Evolutionary conservation across 2,888 invertebrate species (phyloP), one percentile per base, ranked within the genome.

Genomic region (Saturnia pavonia): DNA sequence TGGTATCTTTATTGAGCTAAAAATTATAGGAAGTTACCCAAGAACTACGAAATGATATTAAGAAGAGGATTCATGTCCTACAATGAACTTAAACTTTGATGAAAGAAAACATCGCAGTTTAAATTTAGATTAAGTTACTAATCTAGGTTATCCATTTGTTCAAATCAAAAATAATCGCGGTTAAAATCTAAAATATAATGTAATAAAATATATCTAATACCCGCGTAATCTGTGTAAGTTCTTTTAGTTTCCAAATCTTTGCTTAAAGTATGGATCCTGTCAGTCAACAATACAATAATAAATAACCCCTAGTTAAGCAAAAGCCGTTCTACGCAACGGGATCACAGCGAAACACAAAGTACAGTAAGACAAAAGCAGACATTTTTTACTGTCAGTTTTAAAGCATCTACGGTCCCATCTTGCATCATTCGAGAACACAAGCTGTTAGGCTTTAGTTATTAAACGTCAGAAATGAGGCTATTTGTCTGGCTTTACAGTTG

Each of bases 201-300:
- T n/a, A n/a, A n/a, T n/a, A n/a, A n/a, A n/a, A n/a, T n/a, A n/a
- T n/a, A 45, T 45, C 45, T 45, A 45, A 45, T 45, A 51, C 19
- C 19, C n/a, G n/a, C n/a, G n/a, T n/a, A n/a, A n/a, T 2, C 57
- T 8, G 12, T 57, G 25, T 1, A 57, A 25, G 11, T n/a, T 27
- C 4, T 27, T 7, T 25, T 16, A 45, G 48, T 25, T 48, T 67
- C 14, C 48, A 19, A 67, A 27, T 6, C 19, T 19, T 63, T 63
- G 8, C 63, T 34, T 63, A 63, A 63, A 63, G 9, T 63, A 63
- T 40, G 63, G 19, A 7, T n/a, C 16, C 40, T 19, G 63, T 40
- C 57, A n/a, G 69, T 19, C 16, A 16, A 63, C 40, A 63, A 63
- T 63, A 63, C 63, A 40, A 63, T 63, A 40, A 63, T 19, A 63